Base-by-base conservation (phyloP, 2,888 invertebrate species). In the Apodemia duryi region DNA sequence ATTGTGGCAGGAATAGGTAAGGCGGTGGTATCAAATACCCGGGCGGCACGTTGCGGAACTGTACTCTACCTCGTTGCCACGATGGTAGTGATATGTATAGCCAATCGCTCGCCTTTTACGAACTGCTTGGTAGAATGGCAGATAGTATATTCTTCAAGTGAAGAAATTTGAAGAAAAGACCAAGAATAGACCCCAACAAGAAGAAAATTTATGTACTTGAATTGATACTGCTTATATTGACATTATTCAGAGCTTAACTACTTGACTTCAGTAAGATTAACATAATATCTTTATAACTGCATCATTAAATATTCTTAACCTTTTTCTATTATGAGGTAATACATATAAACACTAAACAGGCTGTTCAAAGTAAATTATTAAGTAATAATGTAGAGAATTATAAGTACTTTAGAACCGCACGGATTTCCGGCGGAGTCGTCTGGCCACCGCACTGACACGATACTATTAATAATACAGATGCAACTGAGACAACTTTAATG, bases 371-470 rank as follows among this genome's bases (percentile, higher is more conserved):
- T 32, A 46, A 60, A 46, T 60, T 64, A 64, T 60, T 64, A 64
- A 29, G 64, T 32, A 28, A 38, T 29, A 64, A 60, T 64, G 46
- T 35, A 60, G 60, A 46, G 60, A 57, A 64, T 64, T 64, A 64
- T 60, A n/a, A 21, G 57, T 60, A 46, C 29, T 64, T 64, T 51
- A 60, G 63, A 54, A 75, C 75, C 74, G 76, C 78, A 68, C 79
- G 77, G 75, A 78, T 83, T 88, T 89, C 88, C 88, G 83, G 81
- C 71, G 77, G 77, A 78, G 77, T 77, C 71, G 74, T 71, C 71
- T 70, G 70, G 71, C 75, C 72, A 73, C 74, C 11, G 64, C 38
- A 41, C 62, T 29, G 63, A 35, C 75, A 73, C 71, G 35, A 60
- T 60, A 60, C 35, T 32, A 54, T 54, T 60, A 60, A 60, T 79